Evolutionary conservation across 2,888 invertebrate species (phyloP), one percentile per base, ranked within the genome.

Genomic region (Acronicta alni): DNA sequence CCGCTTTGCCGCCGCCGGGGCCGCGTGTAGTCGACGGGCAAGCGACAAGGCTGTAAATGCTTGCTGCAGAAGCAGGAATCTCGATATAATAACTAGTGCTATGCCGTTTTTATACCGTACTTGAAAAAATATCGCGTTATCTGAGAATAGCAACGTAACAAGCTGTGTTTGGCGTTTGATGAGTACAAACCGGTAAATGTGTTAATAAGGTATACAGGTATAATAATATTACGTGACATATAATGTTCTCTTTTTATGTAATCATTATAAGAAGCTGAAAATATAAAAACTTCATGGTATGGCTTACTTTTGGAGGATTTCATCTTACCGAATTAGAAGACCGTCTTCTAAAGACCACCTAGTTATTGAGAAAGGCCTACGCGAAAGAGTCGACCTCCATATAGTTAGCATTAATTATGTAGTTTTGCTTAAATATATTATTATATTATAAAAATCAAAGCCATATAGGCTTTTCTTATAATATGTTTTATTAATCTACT

Each of bases 1-100:
- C 72, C 14, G n/a, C 20, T 2, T 72, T 23, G 77, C 30, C 30
- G 30, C 30, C 12, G 30, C 30, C 35, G n/a, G n/a, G 16, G 2
- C 72, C 30, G 79, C 80, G 49, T 77, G 74, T 83, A 43, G 12
- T n/a, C 79, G 82, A 81, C 83, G 80, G 79, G 57, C 69, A 74
- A 79, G 79, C 80, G 79, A 84, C 83, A 83, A 78, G 68, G 72
- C 67, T 80, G 71, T 75, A 78, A 85, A 82, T 78, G 75, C 79
- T 59, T 55, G 65, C 69, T 70, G 63, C 51, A 61, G 64, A 23
- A 61, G 57, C 51, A 51, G 69, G 84, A 83, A 86, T 85, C 83
- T 79, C 67, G 77, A 81, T 81, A 73, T 81, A 82, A 85, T 86
- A 82, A 83, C 81, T 77, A 54, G 58, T 68, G 72, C 72, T 77